Conservation (phyloP, 2,113 vertebrate species). For the Syrmaticus mikado region DNA sequence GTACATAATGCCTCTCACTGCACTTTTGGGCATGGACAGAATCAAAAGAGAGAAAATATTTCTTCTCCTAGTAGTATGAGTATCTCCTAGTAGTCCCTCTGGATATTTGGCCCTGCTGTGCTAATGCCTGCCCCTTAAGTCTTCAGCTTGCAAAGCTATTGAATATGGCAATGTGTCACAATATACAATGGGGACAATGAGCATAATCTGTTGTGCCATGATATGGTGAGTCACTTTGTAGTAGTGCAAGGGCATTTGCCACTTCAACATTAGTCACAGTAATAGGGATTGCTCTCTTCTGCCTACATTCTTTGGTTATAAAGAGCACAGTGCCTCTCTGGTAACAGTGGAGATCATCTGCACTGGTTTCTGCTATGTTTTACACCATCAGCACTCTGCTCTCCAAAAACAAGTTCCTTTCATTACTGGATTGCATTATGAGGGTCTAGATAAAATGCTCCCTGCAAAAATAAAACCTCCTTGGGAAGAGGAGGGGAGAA, state of each 20-base stretch:
- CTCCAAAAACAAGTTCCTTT: neutral
- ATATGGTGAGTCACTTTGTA: slow-evolving; percentile 22
- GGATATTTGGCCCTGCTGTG: neutral
- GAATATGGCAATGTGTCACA: slow-evolving; percentile 40
- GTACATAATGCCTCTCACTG: neutral
- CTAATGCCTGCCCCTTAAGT: slow-evolving; percentile 31
- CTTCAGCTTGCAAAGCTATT: slow-evolving; percentile 10
- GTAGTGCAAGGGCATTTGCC: neutral
- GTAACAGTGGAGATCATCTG: neutral
- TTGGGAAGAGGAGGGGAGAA: neutral
- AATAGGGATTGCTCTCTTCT: neutral
- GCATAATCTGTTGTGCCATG: slow-evolving; percentile 6
- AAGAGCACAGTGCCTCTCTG: neutral
- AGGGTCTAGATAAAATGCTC: neutral
- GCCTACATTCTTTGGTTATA: slow-evolving; percentile 4
- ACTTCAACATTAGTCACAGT: neutral
- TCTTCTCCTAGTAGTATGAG: neutral
- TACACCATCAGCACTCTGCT: neutral
- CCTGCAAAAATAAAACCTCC: neutral
- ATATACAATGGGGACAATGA: neutral
- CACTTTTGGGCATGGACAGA: neutral
- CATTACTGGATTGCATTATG: neutral
- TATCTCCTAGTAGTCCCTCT: too few relatives aligned
- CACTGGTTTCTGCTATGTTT: neutral
- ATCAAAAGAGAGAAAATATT: slow-evolving; percentile 7